Conservation (phyloP, 2,888 invertebrate genomes). For the Sphinx pinastri region DNA sequence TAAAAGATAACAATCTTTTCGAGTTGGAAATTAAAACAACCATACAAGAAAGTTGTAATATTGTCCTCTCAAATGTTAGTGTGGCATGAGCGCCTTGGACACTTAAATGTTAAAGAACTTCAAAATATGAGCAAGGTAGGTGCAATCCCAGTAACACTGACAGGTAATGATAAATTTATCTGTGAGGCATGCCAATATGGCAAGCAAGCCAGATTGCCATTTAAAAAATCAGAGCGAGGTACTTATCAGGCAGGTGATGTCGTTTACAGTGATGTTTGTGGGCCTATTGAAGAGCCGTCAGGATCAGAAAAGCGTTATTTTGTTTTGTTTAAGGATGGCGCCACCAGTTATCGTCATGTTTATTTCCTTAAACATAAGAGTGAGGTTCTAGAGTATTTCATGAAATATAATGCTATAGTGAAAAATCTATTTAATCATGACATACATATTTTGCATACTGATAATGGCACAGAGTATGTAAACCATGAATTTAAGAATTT, state of each 20-base stretch:
- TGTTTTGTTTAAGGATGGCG: slow-evolving; percentile 44
- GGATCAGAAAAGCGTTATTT: slow-evolving; percentile 41
- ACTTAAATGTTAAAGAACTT: slow-evolving; percentile 37
- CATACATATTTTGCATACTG: slow-evolving; percentile 40
- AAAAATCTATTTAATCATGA: slow-evolving; percentile 39
- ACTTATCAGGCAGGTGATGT: slow-evolving; percentile 39
- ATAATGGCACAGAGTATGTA: slow-evolving; percentile 41
- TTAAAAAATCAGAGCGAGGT: slow-evolving; percentile 32
- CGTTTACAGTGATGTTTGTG: slow-evolving; percentile 42
- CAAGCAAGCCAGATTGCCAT: slow-evolving; percentile 36
- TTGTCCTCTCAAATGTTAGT: slow-evolving; percentile 35
- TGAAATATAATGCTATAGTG: slow-evolving; percentile 37
- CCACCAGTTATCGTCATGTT: slow-evolving; percentile 41
- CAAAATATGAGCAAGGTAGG: slow-evolving; percentile 14
- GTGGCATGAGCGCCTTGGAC: slow-evolving; percentile 40
- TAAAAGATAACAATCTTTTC: slow-evolving; percentile 36
- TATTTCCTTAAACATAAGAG: slow-evolving; percentile 42
- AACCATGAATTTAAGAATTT: slow-evolving; percentile 36
- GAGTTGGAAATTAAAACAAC: slow-evolving; percentile 34
- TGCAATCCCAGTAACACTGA: too few species aligned
- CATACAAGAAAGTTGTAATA: slow-evolving; percentile 29
- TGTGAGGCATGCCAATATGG: slow-evolving; percentile 37
- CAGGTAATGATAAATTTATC: too few species aligned
- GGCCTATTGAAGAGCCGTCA: slow-evolving; percentile 37
- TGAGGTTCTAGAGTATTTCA: slow-evolving; percentile 41